A percentile compares a stretch with the other conserved stretches of the same genome.
Conservation (phyloP, 1,140 invertebrate species). For the Phymastichus coffea region DNA sequence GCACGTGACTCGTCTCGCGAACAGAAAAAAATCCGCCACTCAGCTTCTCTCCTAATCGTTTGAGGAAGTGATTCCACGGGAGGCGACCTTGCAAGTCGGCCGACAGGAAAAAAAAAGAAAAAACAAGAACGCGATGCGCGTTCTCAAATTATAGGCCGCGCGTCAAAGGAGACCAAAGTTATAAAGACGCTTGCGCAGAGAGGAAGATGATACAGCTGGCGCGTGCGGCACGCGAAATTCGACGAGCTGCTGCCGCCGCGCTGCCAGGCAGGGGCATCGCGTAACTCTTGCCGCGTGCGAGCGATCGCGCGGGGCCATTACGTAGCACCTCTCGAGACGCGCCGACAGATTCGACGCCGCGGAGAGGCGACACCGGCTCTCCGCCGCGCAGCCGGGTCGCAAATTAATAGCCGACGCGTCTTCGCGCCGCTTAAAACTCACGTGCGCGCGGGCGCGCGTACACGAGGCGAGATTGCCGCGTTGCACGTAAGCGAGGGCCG, state of each 20-base stretch:
- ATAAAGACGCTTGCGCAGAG: no score
- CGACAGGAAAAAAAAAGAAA: background rate
- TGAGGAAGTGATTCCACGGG: constrained; percentile 10
- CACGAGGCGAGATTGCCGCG: background rate
- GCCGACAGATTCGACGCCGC: no score
- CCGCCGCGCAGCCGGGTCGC: no score
- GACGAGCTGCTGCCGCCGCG: background rate
- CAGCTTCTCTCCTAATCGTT: constrained; percentile 9
- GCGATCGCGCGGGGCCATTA: no score
- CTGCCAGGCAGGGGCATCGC: background rate
- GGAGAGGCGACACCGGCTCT: no score
- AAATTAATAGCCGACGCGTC: no score
- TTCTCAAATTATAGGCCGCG: constrained; percentile 20
- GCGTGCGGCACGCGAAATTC: constrained; percentile 9
- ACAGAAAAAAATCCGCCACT: no score
- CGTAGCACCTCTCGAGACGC: no score
- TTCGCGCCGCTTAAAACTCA: no score
- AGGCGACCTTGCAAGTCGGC: background rate
- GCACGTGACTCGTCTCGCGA: no score
- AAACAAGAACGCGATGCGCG: background rate
- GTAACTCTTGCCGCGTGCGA: background rate
- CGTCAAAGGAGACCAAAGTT: background rate
- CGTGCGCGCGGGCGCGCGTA: background rate
- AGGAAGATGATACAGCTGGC: no score
- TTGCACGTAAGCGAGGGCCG: background rate